Evolutionary conservation across 2,797 vertebrate species (phyloP).

Genomic region (Liparis tanakae): DNA sequence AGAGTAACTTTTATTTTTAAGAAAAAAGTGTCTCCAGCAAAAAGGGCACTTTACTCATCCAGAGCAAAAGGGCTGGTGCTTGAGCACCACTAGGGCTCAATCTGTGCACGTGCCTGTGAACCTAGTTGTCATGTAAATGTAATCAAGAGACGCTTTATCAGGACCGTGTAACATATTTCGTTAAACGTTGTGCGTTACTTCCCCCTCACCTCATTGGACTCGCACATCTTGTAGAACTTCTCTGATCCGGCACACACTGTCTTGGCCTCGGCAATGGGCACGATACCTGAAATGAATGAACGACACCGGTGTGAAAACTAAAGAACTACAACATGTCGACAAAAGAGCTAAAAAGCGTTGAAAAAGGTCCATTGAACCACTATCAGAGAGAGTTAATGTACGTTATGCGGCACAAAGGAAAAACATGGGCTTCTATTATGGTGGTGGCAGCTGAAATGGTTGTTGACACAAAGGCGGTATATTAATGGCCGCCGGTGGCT

Average conservation of each 20-base stretch:
- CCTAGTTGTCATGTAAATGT: too few relatives aligned
- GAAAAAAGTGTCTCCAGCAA: too few relatives aligned
- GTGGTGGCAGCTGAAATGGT: constrained; percentile 18
- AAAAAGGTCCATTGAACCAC: not conserved
- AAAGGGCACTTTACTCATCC: too few relatives aligned
- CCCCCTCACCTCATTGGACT: constrained; percentile 91
- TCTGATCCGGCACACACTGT: constrained; percentile 92
- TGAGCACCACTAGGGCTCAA: too few relatives aligned
- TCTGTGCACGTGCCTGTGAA: too few relatives aligned
- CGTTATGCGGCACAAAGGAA: not conserved
- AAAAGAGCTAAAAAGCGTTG: not conserved
- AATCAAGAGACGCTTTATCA: too few relatives aligned
- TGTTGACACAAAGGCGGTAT: constrained; percentile 37
- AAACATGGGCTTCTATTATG: constrained; percentile 7
- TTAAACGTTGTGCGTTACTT: not conserved
- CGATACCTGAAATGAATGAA: constrained; percentile 86
- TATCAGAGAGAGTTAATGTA: not conserved
- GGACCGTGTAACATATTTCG: not conserved
- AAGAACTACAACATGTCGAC: not conserved
- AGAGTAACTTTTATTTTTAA: too few relatives aligned
- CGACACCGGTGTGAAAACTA: not conserved
- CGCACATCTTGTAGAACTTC: constrained; percentile 95
- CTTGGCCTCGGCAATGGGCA: constrained; percentile 92
- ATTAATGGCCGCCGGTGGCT: constrained; percentile 28
- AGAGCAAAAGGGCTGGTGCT: too few relatives aligned